Conservation (phyloP, 2,113 vertebrate genomes). For the Hypomesus transpacificus region DNA sequence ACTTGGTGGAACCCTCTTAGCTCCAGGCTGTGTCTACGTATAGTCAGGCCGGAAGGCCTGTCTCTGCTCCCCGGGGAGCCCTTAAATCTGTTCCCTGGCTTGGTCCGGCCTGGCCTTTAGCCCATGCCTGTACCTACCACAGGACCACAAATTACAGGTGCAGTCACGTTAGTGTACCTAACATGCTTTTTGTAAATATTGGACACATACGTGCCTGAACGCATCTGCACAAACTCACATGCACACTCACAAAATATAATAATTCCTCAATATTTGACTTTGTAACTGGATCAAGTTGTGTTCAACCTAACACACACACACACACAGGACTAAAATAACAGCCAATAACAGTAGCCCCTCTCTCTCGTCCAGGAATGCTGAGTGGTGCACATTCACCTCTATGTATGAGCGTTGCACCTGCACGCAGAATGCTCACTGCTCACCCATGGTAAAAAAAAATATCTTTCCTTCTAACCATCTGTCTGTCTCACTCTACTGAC, state of each 20-base stretch:
- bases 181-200: too few relatives aligned
- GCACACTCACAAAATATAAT: neutral
- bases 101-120: neutral
- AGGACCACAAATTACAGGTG: neutral
- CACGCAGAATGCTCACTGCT: slow-evolving; percentile 23
- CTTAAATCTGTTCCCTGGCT: slow-evolving; percentile 7
- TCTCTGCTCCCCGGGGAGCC: neutral
- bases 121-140: neutral
- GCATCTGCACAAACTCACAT: neutral
- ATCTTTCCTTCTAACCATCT: neutral
- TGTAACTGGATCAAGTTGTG: too few relatives aligned
- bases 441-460: too few relatives aligned
- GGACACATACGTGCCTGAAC: neutral
- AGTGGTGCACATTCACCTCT: slow-evolving; percentile 43
- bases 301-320: neutral
- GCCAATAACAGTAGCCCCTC: slow-evolving; percentile 30
- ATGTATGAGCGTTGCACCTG: slow-evolving; percentile 29
- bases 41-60: slow-evolving; percentile 2
- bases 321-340: neutral
- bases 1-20: neutral
- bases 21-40: neutral
- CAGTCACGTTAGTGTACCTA: neutral
- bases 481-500: slow-evolving; percentile 14
- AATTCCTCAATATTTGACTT: neutral
- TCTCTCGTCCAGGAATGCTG: slow-evolving; percentile 33